Evolutionary conservation across 35 echinoderm and acorn worm species (phyloP).

Genomic region (Anneissia japonica): DNA sequence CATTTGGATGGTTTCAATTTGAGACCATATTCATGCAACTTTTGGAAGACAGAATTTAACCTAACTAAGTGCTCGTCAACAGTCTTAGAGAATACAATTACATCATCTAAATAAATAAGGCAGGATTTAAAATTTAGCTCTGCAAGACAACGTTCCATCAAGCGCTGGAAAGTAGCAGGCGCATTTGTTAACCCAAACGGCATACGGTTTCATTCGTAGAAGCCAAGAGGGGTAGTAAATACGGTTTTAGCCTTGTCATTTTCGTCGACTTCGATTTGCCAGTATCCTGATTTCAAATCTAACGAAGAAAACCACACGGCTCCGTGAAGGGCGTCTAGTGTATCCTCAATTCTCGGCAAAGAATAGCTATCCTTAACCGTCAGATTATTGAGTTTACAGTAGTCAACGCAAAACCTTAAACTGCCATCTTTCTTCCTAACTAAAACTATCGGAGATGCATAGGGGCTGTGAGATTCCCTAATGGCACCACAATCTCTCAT

Average conservation of each 20-base stretch:
- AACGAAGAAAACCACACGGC: conserved; percentile 30
- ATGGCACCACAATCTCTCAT: conserved; percentile 21
- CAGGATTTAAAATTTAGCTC: conserved; percentile 38
- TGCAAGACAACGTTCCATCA: conserved; percentile 43
- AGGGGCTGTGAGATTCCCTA: conserved; percentile 45
- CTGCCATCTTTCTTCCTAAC: conserved; percentile 52
- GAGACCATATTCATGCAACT: conserved; percentile 7
- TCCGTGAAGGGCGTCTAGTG: conserved; percentile 19
- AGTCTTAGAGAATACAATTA: conserved; percentile 50
- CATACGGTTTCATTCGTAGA: conserved; percentile 44
- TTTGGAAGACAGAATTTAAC: conserved; percentile 16
- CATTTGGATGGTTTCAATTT: conserved; percentile 48
- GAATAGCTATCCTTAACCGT: conserved; percentile 47
- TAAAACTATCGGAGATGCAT: conserved; percentile 35
- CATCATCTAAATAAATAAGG: conserved; percentile 51
- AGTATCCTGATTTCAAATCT: conserved; percentile 51
- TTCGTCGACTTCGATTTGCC: conserved; percentile 39
- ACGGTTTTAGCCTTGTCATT: conserved; percentile 37
- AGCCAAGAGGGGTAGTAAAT: conserved; percentile 42
- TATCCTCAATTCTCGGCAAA: conserved; percentile 31
- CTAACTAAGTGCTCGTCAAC: conserved; percentile 47
- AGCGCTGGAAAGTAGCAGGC: conserved; percentile 36
- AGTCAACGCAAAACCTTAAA: conserved; percentile 48
- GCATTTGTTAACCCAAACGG: conserved; percentile 46
- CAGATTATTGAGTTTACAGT: conserved; percentile 12